A percentile compares a stretch with the other conserved stretches of the same genome.
These are phyloP conservation scores for Dendrocincla tyrannina DNA, from an alignment of 2,797 vertebrate genomes.

Conservation along the genomic window DNA sequence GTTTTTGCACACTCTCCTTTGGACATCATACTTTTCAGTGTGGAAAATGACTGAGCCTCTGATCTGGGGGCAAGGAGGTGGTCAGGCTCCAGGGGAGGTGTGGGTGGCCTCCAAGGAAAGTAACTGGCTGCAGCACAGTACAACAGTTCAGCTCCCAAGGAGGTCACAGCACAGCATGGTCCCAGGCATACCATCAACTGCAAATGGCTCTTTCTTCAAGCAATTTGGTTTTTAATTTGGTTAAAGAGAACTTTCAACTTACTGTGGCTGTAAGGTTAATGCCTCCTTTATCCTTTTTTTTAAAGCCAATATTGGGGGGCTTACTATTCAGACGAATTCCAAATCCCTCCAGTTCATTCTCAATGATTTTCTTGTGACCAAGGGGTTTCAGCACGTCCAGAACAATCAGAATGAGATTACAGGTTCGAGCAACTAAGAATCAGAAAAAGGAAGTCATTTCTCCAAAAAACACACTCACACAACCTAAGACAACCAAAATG, in stretches of 20 bases:
- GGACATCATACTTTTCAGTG: not conserved
- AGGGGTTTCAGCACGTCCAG: slow-evolving; percentile 97
- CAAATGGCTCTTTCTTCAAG: not conserved
- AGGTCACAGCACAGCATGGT: not conserved
- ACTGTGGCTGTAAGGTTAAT: slow-evolving; percentile 98
- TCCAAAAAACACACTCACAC: not conserved
- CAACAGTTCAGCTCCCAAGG: not conserved
- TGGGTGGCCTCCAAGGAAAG: not conserved
- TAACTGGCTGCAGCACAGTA: not conserved
- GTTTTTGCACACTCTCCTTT: not conserved
- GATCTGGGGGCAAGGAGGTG: not conserved
- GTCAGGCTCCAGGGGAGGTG: not conserved
- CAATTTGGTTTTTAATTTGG: not conserved
- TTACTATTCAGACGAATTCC: slow-evolving; percentile 96
- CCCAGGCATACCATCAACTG: not conserved
- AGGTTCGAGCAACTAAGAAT: slow-evolving; percentile 91
- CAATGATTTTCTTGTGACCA: slow-evolving; percentile 96
- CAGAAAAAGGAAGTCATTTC: not conserved
- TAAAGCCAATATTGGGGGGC: slow-evolving; percentile 97
- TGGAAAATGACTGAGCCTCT: not conserved
- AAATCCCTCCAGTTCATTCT: slow-evolving; percentile 96
- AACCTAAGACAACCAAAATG: not conserved
- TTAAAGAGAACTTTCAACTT: slow-evolving; percentile 56
- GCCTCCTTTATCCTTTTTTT: slow-evolving; percentile 99
- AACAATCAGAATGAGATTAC: slow-evolving; percentile 97